Percentiles rank a stretch among this genome's conserved stretches.
phyloP scores from a whole-genome alignment of 2,888 invertebrate genomes.

The Spialia ferax region DNA sequence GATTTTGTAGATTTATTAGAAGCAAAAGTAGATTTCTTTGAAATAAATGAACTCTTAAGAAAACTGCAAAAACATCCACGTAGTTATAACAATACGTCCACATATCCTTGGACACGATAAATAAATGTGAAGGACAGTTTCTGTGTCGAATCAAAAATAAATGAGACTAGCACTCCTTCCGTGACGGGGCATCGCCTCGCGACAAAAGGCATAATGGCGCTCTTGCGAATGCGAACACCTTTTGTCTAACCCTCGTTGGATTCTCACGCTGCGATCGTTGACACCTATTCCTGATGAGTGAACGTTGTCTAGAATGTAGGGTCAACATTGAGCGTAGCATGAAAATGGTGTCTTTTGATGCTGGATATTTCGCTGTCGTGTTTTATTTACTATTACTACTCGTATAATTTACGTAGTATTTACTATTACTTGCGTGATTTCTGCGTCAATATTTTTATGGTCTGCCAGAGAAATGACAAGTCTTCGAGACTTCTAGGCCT shows the following conservation, averaged over 20 bases:
- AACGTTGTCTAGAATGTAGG: not conserved
- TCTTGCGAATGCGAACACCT: slow-evolving; percentile 26
- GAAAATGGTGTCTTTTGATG: not conserved
- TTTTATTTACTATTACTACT: no score
- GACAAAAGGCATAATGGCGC: slow-evolving; percentile 31
- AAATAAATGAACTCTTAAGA: not conserved
- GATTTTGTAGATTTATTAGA: not conserved
- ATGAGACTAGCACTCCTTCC: not conserved
- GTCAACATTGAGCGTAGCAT: not conserved
- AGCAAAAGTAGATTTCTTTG: not conserved
- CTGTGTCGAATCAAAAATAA: slow-evolving; percentile 5
- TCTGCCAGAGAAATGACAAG: no score
- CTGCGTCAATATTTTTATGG: no score
- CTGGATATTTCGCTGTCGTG: no score
- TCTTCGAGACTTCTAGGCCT: no score
- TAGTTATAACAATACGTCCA: not conserved
- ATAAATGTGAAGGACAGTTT: not conserved
- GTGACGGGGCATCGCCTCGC: slow-evolving; percentile 19
- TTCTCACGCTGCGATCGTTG: slow-evolving; percentile 35
- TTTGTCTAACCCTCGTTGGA: slow-evolving; percentile 26
- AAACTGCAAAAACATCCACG: not conserved
- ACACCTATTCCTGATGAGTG: slow-evolving; percentile 19
- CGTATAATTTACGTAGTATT: no score
- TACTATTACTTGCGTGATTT: no score
- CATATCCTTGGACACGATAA: no score